Percentiles rank a stretch among this genome's conserved stretches.
Evolutionary conservation across 2,888 invertebrate genomes (phyloP).

Genomic region (Aplocera efformata): DNA sequence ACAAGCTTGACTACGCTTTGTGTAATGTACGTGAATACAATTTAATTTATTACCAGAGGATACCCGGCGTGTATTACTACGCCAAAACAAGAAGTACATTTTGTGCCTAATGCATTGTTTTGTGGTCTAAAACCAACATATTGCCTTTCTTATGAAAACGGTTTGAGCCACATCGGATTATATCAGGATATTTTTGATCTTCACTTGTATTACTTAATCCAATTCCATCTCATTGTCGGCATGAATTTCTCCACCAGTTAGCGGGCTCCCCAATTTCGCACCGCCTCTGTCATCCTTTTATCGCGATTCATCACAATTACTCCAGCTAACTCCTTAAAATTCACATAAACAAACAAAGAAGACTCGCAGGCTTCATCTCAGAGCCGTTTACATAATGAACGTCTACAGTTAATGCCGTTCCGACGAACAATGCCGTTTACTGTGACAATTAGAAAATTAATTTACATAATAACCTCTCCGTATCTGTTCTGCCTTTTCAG

Average conservation of each 20-base stretch:
- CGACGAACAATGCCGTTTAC: constrained; percentile 24
- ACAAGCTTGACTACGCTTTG: too few relatives aligned
- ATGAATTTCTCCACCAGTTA: constrained; percentile 2
- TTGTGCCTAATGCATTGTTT: too few relatives aligned
- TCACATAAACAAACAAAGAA: constrained; percentile 29
- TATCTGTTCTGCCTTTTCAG: constrained; percentile 3
- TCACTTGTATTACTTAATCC: too few relatives aligned
- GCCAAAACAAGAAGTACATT: too few relatives aligned
- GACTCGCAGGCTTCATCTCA: constrained; percentile 13
- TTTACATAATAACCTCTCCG: constrained; percentile 29
- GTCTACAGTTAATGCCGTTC: constrained; percentile 25
- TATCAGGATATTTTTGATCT: too few relatives aligned
- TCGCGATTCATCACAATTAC: constrained; percentile 23
- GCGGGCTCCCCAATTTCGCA: neutral
- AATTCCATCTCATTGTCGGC: neutral
- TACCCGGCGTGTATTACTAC: too few relatives aligned
- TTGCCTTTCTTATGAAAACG: too few relatives aligned
- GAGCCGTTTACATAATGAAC: constrained; percentile 19
- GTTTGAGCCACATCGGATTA: too few relatives aligned
- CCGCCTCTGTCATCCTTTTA: constrained; percentile 9
- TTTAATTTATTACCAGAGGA: too few relatives aligned
- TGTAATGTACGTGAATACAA: too few relatives aligned
- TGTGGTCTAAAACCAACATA: too few relatives aligned
- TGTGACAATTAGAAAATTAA: constrained; percentile 31
- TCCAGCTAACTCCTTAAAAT: constrained; percentile 26